Evolutionary conservation across 2,113 vertebrate genomes (phyloP), one percentile per base, ranked within the genome.

Genomic region (Rhegmatorhina hoffmannsi): DNA sequence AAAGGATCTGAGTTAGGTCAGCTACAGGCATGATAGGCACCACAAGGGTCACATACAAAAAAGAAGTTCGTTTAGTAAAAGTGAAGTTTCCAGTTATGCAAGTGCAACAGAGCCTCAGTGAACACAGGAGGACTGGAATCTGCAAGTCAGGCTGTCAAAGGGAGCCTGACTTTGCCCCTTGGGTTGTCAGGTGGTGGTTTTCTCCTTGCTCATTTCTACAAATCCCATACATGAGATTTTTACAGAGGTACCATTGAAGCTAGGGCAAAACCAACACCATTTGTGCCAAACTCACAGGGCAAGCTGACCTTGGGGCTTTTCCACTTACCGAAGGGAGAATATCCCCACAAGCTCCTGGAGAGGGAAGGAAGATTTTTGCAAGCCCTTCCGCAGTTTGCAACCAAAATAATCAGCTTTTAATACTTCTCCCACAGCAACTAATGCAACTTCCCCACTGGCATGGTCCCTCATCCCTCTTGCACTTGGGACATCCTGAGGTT

Each of bases 401-500:
- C 25, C 26, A 19, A 86, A 88, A 44, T 25, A 67, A 90, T 43
- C 20, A 8, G 36, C 60, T 84, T 92, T 75, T 81, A 90, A 83
- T 25, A 11, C 46, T 59, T 77, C 33, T 78, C 55, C 63, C 58
- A 49, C 46, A 92, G 50, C 47, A 53, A 56, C 20, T n/a, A 52
- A 1, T 4, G 25, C 64, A 77, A 20, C 38, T 25, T 68, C 60
- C 52, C 33, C 0, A 0, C 49, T 4, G 2, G 75, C 64, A 84
- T 3, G 0, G 36, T 49, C 76, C 31, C 44, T 64, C 21, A 20
- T 17, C 17, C 29, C 25, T 76, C 43, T 43, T 3, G 0, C 17
- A 3, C 77, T 58, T 38, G 40, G 46, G 73, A 82, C 33, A 75
- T 46, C 28, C 53, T 2, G 3, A 68, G 17, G 52, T 63, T 77